Evolutionary conservation across 2,113 vertebrate genomes (phyloP).

Genomic region (Callorhinus ursinus): DNA sequence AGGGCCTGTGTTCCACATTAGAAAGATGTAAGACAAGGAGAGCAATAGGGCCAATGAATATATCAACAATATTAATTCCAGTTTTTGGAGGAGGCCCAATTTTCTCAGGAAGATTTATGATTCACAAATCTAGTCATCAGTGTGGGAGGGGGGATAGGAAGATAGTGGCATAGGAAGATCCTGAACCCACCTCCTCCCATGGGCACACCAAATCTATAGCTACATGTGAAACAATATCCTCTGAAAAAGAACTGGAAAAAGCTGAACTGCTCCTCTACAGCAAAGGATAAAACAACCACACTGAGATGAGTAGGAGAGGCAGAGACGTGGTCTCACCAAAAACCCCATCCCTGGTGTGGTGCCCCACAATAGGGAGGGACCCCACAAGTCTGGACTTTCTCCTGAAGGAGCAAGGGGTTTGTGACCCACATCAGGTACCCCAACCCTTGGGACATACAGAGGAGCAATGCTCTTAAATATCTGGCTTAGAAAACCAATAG

Average conservation of each 20-base stretch:
- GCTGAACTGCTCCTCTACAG: background rate
- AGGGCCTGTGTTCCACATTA: background rate
- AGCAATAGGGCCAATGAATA: background rate
- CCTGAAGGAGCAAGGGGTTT: background rate
- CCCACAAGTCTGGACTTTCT: background rate
- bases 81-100: background rate
- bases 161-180: background rate
- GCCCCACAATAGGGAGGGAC: background rate
- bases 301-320: background rate
- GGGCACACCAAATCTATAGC: background rate
- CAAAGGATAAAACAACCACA: background rate
- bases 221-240: background rate
- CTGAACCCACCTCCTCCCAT: background rate
- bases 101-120: background rate
- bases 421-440: background rate
- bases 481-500: background rate
- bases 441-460: background rate
- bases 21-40: background rate
- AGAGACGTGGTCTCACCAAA: background rate
- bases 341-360: background rate
- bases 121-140: background rate
- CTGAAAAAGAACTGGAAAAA: background rate
- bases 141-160: background rate
- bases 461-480: background rate
- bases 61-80: background rate